A percentile compares a stretch with the other conserved stretches of the same genome.
Evolutionary conservation across 1,140 invertebrate species (phyloP).

Genomic region (Caerostris darwini): DNA sequence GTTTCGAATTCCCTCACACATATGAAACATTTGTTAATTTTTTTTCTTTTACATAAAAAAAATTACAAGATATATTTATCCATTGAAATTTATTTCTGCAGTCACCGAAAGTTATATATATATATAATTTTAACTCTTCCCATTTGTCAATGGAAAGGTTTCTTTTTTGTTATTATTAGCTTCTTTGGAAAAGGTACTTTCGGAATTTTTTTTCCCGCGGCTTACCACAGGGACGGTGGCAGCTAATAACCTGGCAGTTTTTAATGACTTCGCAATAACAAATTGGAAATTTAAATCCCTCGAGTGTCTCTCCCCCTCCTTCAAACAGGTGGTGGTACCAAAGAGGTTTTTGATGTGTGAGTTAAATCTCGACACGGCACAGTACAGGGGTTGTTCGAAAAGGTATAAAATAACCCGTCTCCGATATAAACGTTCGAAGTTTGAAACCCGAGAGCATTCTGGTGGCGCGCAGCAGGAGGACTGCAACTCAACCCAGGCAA

Average conservation of each 20-base stretch:
- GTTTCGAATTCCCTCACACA: too few species aligned
- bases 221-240: neutral
- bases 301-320: neutral
- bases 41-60: too few species aligned
- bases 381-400: neutral
- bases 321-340: neutral
- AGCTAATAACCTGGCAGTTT: conserved; percentile 15
- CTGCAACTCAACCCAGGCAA: conserved; percentile 75
- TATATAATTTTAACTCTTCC: too few species aligned
- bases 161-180: neutral
- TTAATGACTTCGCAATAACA: conserved; percentile 69
- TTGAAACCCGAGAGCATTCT: conserved; percentile 63
- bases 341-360: conserved; percentile 53
- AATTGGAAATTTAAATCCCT: conserved; percentile 74
- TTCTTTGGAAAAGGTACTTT: neutral
- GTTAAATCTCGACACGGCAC: conserved; percentile 64
- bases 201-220: too few species aligned
- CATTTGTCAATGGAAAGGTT: too few species aligned
- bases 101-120: too few species aligned
- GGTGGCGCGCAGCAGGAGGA: conserved; percentile 69
- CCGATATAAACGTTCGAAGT: conserved; percentile 70
- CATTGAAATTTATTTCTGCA: too few species aligned
- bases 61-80: too few species aligned
- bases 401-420: conserved; percentile 77
- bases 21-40: too few species aligned